Base-by-base conservation (phyloP, 2,888 invertebrate species). In the Trichacis sp. region DNA sequence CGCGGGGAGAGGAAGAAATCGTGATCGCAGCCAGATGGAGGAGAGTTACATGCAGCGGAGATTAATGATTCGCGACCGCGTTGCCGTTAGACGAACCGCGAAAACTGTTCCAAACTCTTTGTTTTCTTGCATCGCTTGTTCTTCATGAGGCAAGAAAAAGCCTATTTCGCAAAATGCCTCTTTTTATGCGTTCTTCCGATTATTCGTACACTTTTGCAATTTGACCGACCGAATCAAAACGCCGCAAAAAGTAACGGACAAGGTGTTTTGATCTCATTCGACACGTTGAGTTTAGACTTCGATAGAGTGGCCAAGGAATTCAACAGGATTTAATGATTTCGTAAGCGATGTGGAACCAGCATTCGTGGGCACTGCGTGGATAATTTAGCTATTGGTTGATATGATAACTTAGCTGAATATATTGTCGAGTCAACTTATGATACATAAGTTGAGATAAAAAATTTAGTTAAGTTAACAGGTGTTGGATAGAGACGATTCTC, bases 11-110 rank as follows among this genome's bases (percentile, higher is more conserved):
- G n/a, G n/a, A n/a, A n/a, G n/a, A n/a, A 70, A 56, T 64, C 64
- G 70, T 75, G 74, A 77, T 75, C 75, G 71, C 72, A 72, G 73
- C 67, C 73, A 70, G 73, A 63, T 74, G 72, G 71, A 68, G 71
- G 71, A 66, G 43, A 30, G 50, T 33, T 64, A 70, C 74, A 68
- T 64, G 72, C 33, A n/a, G 64, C 63, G 62, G 75, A 74, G 71
- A 75, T 77, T 77, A 78, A 78, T 77, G 76, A 77, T 73, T 77
- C 76, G 76, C 75, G 71, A 75, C 73, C 64, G 71, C 75, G 70
- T 71, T 72, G 73, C 72, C 74, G 69, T 59, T 57, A 64, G 48
- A 73, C 69, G 69, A 69, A 70, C 67, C 71, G 73, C 66, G 75
- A 73, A 73, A 75, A 69, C 71, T 68, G 70, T 74, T 71, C 69